These are phyloP conservation scores for Phalacrocorax carbo DNA, from an alignment of 2,113 vertebrate genomes.

Conservation along the genomic window DNA sequence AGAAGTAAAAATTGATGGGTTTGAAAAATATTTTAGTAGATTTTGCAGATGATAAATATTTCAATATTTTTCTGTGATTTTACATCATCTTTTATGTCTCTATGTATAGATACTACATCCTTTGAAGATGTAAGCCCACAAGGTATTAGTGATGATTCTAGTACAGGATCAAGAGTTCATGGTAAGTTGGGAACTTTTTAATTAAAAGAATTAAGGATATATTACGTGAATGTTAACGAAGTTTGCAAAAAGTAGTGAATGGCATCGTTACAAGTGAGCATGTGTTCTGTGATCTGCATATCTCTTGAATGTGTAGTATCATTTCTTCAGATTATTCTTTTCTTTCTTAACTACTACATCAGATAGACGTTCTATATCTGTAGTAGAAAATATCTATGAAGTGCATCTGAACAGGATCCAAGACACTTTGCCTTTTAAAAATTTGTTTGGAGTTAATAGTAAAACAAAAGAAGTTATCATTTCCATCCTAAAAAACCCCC, in stretches of 20 bases:
- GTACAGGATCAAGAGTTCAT: constrained; percentile 82
- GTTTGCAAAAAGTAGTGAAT: constrained; percentile 31
- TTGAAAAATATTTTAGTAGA: neutral
- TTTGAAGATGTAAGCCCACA: constrained; percentile 88
- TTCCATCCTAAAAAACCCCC: neutral
- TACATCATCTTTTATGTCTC: constrained; percentile 61
- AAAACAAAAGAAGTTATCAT: neutral
- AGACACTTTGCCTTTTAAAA: constrained; percentile 16
- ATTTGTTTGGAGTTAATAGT: neutral
- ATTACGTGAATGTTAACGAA: constrained; percentile 38
- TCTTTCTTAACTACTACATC: constrained; percentile 19
- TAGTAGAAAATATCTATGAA: constrained; percentile 45
- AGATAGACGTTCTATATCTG: constrained; percentile 16
- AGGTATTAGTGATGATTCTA: constrained; percentile 85
- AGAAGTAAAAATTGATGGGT: neutral
- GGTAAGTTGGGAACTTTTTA: constrained; percentile 79
- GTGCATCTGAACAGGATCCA: constrained; percentile 60
- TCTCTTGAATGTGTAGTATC: neutral
- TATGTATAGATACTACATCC: constrained; percentile 84
- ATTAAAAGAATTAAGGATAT: neutral
- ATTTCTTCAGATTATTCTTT: constrained; percentile 42
- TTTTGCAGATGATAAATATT: neutral
- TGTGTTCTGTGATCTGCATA: constrained; percentile 53
- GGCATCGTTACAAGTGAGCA: constrained; percentile 50
- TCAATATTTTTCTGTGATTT: constrained; percentile 21